These are phyloP conservation scores for Venustoraphidia nigricollis DNA, from an alignment of 2,888 invertebrate species.

Conservation along the genomic window DNA sequence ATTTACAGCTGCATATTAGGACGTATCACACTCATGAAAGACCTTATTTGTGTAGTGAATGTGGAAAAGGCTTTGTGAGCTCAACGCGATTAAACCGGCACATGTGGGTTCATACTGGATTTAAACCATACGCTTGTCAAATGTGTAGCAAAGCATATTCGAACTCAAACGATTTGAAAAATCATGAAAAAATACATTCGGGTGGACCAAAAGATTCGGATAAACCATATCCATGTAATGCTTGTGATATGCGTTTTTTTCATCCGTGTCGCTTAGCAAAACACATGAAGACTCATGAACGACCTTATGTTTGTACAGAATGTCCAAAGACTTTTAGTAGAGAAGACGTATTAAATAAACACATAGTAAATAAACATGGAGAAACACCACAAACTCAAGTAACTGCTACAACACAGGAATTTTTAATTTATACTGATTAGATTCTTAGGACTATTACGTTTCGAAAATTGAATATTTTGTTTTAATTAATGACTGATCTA, in stretches of 20 bases:
- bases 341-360: conserved; percentile 17
- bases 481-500: no score
- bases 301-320: conserved; percentile 17
- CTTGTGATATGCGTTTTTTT: conserved; percentile 21
- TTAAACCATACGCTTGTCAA: conserved; percentile 22
- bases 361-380: conserved; percentile 17
- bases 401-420: no score
- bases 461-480: no score
- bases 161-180: conserved; percentile 22
- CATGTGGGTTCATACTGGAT: conserved; percentile 24
- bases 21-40: conserved; percentile 25
- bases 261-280: conserved; percentile 29
- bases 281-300: conserved; percentile 30
- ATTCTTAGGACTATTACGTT: no score
- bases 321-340: conserved; percentile 19
- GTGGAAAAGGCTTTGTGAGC: conserved; percentile 25
- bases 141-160: conserved; percentile 22
- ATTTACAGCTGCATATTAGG: conserved; percentile 23
- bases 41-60: conserved; percentile 24
- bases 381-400: neutral
- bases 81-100: conserved; percentile 24
- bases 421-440: no score
- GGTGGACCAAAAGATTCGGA: conserved; percentile 15
- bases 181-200: conserved; percentile 18
- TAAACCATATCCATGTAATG: conserved; percentile 20